These are phyloP conservation scores for Drosophila anomelani DNA, from an alignment of 2,888 invertebrate genomes.

Conservation along the genomic window DNA sequence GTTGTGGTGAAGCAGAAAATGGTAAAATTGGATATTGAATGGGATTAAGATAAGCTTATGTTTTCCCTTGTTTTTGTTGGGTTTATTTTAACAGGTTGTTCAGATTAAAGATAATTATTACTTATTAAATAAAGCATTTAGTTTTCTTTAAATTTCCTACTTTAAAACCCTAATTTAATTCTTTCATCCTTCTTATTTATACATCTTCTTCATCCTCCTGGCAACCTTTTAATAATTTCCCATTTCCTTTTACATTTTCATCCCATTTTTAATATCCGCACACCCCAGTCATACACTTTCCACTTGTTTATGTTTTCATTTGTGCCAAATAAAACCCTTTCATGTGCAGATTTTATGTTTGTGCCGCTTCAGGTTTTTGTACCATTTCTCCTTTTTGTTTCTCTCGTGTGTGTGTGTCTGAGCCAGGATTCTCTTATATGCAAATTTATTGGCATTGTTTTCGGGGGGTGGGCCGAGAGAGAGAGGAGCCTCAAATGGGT, in stretches of 20 bases:
- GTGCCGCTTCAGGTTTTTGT: conserved; percentile 29
- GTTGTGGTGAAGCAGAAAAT: background rate
- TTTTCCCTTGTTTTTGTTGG: background rate
- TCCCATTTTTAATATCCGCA: background rate
- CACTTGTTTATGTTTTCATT: conserved; percentile 60
- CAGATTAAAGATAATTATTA: background rate
- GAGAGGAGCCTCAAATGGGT: conserved; percentile 54
- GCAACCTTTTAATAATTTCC: background rate
- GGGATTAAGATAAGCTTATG: background rate
- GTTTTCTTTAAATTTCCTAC: background rate
- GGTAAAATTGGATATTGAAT: background rate
- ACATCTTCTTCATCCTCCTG: background rate
- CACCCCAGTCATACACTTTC: conserved; percentile 13
- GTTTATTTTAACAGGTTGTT: background rate
- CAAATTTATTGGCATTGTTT: conserved; percentile 74
- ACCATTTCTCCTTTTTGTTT: conserved; percentile 15
- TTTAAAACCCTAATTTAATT: background rate
- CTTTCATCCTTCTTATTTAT: background rate
- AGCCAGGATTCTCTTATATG: conserved; percentile 69
- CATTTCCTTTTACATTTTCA: background rate
- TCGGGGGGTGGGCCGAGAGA: background rate
- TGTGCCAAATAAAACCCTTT: conserved; percentile 53
- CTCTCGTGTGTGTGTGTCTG: conserved; percentile 15
- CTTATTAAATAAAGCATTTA: background rate
- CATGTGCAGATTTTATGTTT: conserved; percentile 60